Evolutionary conservation across 2,113 vertebrate species (phyloP).

Genomic region (Chunga burmeisteri): DNA sequence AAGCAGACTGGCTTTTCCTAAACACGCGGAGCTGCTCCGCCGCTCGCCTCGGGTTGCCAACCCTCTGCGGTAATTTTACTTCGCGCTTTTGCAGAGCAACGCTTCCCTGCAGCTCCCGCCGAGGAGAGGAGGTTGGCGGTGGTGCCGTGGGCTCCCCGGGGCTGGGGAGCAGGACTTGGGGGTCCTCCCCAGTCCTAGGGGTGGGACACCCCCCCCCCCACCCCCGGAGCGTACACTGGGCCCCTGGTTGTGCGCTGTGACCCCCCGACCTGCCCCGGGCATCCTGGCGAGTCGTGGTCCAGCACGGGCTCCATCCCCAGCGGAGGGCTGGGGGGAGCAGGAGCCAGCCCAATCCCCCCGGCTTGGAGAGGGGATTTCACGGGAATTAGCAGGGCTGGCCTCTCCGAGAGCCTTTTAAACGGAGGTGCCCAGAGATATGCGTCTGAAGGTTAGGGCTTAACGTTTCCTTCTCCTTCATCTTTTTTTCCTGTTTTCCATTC

Average conservation of each 20-base stretch:
- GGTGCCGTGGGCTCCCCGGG: rapidly evolving
- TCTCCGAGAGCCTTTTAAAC: background rate
- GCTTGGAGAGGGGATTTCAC: background rate
- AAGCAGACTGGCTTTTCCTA: slow-evolving; percentile 14
- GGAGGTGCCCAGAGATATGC: background rate
- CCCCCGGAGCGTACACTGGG: rapidly evolving
- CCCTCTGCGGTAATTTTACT: background rate
- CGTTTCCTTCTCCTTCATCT: background rate
- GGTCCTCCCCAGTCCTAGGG: no score
- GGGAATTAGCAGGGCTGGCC: background rate
- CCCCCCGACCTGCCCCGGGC: background rate
- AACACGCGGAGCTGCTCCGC: background rate
- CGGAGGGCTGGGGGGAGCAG: background rate
- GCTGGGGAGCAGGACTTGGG: rapidly evolving
- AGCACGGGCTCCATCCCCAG: background rate
- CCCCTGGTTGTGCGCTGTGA: background rate
- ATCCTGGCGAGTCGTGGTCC: background rate
- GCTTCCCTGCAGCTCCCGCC: background rate
- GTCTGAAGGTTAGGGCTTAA: background rate
- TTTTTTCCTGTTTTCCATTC: background rate
- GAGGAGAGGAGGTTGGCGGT: background rate
- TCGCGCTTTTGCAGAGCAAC: background rate
- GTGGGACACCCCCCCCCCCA: no score
- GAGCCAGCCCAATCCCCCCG: background rate
- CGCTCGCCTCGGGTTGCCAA: background rate